phyloP scores from a whole-genome alignment of 2,888 invertebrate genomes.

The Drosophila siamana region DNA sequence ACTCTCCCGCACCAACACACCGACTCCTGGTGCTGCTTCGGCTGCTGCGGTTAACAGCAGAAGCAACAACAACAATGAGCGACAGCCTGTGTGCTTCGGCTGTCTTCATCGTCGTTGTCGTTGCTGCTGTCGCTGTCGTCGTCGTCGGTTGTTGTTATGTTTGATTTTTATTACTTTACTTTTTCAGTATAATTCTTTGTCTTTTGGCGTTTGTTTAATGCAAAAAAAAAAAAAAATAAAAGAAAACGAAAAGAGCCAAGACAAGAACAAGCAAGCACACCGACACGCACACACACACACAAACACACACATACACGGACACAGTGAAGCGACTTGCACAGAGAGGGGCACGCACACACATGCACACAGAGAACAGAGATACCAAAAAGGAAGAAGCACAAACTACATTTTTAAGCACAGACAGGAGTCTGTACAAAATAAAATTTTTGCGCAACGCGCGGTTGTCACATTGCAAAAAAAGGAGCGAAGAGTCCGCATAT shows the following conservation, averaged over 20 bases:
- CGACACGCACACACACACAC: conserved; percentile 20
- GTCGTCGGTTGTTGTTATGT: conserved; percentile 63
- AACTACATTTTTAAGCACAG: conserved; percentile 60
- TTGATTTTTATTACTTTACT: conserved; percentile 77
- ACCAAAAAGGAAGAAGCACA: conserved; percentile 64
- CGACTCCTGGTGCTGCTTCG: conserved; percentile 1
- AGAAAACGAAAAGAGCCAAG: conserved; percentile 39
- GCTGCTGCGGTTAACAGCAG: conserved; percentile 13
- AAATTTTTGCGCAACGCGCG: conserved; percentile 61
- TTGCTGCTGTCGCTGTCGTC: conserved; percentile 28
- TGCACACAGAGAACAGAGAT: conserved; percentile 40
- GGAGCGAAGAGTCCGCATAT: conserved; percentile 8
- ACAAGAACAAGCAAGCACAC: conserved; percentile 42
- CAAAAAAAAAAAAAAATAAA: conserved; percentile 57
- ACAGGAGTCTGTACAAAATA: conserved; percentile 66
- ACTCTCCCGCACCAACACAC: conserved; percentile 18
- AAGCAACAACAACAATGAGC: conserved; percentile 28
- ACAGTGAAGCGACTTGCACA: conserved; percentile 25
- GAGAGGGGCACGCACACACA: conserved; percentile 19
- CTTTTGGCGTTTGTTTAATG: conserved; percentile 76
- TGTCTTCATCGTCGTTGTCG: conserved; percentile 31
- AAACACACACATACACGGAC: conserved; percentile 16
- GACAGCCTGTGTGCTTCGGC: conserved; percentile 49
- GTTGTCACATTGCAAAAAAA: conserved; percentile 47
- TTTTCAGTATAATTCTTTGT: conserved; percentile 77